These are phyloP conservation scores for Lepus timidus DNA, from an alignment of 2,113 vertebrate species.

Conservation along the genomic window DNA sequence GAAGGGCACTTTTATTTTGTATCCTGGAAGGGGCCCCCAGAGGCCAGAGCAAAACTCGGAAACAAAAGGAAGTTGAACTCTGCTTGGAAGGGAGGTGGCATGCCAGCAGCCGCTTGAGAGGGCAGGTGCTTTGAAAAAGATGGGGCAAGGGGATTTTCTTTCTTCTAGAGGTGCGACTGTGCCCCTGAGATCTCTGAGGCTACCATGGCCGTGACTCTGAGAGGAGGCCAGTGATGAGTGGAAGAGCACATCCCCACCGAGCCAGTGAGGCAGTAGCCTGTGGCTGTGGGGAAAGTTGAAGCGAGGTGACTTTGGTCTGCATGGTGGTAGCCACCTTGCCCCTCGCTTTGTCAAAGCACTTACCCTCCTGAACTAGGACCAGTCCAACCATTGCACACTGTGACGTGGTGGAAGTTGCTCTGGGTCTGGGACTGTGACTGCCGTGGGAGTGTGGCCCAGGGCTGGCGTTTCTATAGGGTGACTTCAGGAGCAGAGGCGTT, in stretches of 20 bases:
- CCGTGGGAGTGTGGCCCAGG: not conserved
- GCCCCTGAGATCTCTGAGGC: constrained; percentile 21
- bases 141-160: constrained; percentile 45
- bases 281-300: not conserved
- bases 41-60: constrained; percentile 71
- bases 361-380: constrained; percentile 15
- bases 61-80: constrained; percentile 64
- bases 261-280: constrained; percentile 15
- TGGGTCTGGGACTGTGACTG: constrained; percentile 59
- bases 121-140: constrained; percentile 62
- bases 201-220: constrained; percentile 46
- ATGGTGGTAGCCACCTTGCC: not conserved
- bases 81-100: constrained; percentile 56
- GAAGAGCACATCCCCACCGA: not conserved
- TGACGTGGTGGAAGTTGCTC: constrained; percentile 48
- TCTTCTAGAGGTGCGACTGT: constrained; percentile 17
- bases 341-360: constrained; percentile 60
- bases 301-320: not conserved
- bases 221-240: constrained; percentile 6
- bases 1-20: constrained; percentile 79
- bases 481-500: constrained; percentile 55
- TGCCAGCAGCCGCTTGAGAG: constrained; percentile 48
- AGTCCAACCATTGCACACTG: constrained; percentile 40
- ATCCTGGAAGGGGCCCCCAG: constrained; percentile 74
- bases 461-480: constrained; percentile 61